These are phyloP conservation scores for Sinocyclocheilus grahami DNA, from an alignment of 2,113 vertebrate species.

Conservation along the genomic window DNA sequence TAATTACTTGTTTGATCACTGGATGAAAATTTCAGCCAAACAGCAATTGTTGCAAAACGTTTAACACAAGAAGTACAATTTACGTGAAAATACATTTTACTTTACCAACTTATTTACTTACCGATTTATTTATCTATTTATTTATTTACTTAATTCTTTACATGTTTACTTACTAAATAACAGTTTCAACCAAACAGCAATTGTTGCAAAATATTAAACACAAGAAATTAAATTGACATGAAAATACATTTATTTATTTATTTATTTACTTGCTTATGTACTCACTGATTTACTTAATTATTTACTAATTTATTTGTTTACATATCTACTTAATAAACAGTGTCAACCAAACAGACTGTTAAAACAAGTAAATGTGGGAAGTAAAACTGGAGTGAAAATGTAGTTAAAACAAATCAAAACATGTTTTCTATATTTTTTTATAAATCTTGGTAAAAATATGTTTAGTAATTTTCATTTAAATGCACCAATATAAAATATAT, in stretches of 20 bases:
- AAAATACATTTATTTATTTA: background rate
- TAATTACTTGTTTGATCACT: background rate
- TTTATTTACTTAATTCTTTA: too few species aligned
- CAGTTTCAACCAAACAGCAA: too few species aligned
- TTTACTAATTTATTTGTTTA: too few species aligned
- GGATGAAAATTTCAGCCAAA: background rate
- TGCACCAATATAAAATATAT: background rate
- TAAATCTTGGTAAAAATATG: background rate
- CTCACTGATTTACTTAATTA: too few species aligned
- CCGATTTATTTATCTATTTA: too few species aligned
- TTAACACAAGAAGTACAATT: too few species aligned
- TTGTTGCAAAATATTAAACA: background rate
- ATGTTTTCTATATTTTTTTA: background rate
- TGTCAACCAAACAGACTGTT: too few species aligned
- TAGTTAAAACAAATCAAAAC: background rate
- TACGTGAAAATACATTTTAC: background rate
- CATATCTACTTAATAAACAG: too few species aligned
- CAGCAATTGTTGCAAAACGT: background rate
- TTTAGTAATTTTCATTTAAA: background rate
- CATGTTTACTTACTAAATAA: too few species aligned
- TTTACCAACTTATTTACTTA: too few species aligned
- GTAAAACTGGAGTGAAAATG: background rate
- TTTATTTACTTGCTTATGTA: background rate
- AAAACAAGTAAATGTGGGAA: background rate
- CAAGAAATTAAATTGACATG: too few species aligned